These are phyloP conservation scores for Cotesia typhae DNA, from an alignment of 1,140 invertebrate genomes.

Conservation along the genomic window DNA sequence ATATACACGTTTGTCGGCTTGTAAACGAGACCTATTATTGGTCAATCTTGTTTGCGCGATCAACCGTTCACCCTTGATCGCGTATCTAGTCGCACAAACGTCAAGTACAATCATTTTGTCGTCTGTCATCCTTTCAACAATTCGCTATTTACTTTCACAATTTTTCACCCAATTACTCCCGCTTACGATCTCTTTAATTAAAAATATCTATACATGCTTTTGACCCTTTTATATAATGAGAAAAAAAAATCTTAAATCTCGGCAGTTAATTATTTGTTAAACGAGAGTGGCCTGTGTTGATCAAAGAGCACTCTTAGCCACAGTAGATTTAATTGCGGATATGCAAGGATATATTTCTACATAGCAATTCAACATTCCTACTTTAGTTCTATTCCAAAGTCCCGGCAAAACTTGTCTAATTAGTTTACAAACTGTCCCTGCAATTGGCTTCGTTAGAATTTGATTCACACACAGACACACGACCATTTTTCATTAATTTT, in stretches of 20 bases:
- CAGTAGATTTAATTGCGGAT: conserved; percentile 29
- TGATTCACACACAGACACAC: not conserved
- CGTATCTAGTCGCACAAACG: conserved; percentile 5
- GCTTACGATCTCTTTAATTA: not conserved
- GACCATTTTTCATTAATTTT: conserved; percentile 10
- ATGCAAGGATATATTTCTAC: conserved; percentile 17
- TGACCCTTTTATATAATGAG: too few relatives aligned
- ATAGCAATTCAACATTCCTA: conserved; percentile 15
- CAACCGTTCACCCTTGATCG: conserved; percentile 26
- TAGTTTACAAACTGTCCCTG: conserved; percentile 28
- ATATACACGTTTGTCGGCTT: conserved; percentile 34
- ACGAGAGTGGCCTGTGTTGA: not conserved
- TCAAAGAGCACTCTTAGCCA: conserved; percentile 1
- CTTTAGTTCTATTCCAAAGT: not conserved
- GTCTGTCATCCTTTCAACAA: conserved; percentile 20
- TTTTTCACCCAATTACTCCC: not conserved
- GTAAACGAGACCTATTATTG: conserved; percentile 40
- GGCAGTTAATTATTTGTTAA: conserved; percentile 1
- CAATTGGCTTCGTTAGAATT: conserved; percentile 24
- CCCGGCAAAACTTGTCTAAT: conserved; percentile 17
- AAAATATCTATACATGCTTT: not conserved
- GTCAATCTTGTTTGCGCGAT: conserved; percentile 36
- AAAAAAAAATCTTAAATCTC: not conserved
- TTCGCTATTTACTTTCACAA: not conserved
- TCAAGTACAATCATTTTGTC: conserved; percentile 3